Evolutionary conservation across 2,888 invertebrate genomes (phyloP), one percentile per base, ranked within the genome.

Genomic region (Andrena marginata): DNA sequence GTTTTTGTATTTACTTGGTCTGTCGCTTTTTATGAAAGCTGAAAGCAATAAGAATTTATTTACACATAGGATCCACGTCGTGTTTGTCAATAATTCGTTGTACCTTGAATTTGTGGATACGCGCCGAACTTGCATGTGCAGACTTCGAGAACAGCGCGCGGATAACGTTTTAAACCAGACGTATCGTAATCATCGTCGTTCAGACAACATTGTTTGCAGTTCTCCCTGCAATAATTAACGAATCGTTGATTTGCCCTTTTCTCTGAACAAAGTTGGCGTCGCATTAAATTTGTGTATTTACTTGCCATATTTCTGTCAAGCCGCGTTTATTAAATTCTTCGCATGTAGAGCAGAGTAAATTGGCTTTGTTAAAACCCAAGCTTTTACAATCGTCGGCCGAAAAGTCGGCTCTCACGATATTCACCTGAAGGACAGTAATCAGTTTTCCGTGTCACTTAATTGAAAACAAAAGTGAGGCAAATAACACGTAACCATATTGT

Each of bases 41-140:
- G 92, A 72, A 94, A 78, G 56, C 0, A 20, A 26, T n/a, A 59
- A 16, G 20, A 65, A 64, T n/a, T 64, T 59, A 16, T 16, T 1
- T 10, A 49, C 0, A 51, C 7, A 16, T 42, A 42, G 42, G 3
- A 42, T 42, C 42, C n/a, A 42, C 1, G 42, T 1, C 16, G 5
- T 16, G 16, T 5, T 42, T 4, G 16, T 16, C 4, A 16, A 20
- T 60, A 8, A n/a, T 23, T 60, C 51, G 31, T 49, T 76, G 83
- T 92, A 96, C 96, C 96, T 95, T 99, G 98, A 90, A 99, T 98
- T 95, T 99, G 99, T 56, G 99, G 99, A 95, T 98, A 99, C 7
- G 98, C 97, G 79, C 98, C 98, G 95, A 99, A 98, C 95, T 99
- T 99, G 94, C 99, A 99, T 69, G 99, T 99, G 93, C 99, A 99